Evolutionary conservation across 2,113 vertebrate species (phyloP).

Genomic region (Camelus dromedarius): DNA sequence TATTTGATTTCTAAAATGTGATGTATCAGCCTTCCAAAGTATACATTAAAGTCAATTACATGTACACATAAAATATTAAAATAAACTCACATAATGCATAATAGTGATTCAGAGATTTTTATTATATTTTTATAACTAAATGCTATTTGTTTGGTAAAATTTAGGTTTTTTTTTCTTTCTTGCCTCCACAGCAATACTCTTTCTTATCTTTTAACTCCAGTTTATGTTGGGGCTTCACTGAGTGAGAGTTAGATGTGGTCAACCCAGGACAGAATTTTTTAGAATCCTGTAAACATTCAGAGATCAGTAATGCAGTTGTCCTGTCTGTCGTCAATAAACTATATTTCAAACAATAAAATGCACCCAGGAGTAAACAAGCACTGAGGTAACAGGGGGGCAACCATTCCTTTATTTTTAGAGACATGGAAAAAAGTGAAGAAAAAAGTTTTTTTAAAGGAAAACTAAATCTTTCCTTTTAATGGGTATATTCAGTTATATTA

Average conservation of each 20-base stretch:
- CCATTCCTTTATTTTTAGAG: not conserved
- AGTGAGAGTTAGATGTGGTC: not conserved
- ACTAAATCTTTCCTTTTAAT: not conserved
- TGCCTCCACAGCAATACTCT: not conserved
- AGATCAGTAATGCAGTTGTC: not conserved
- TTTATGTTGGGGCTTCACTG: not conserved
- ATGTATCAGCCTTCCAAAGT: not conserved
- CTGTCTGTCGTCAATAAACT: not conserved
- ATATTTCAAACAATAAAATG: not conserved
- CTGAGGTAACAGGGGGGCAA: rapidly evolving
- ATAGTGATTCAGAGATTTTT: not conserved
- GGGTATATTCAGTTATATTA: not conserved
- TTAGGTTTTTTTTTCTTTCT: not conserved
- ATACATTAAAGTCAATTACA: not conserved
- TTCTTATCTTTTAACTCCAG: not conserved
- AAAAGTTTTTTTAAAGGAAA: not conserved
- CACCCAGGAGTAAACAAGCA: not conserved
- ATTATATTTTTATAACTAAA: not conserved
- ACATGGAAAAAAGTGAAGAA: not conserved
- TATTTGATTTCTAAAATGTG: not conserved
- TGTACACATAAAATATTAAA: not conserved
- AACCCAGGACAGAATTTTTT: not conserved
- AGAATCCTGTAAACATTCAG: not conserved
- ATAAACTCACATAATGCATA: not conserved
- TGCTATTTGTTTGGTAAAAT: not conserved